Percentiles rank a stretch among this genome's conserved stretches.
These are phyloP conservation scores for Allobates femoralis DNA, from an alignment of 2,797 vertebrate species.

Conservation along the genomic window DNA sequence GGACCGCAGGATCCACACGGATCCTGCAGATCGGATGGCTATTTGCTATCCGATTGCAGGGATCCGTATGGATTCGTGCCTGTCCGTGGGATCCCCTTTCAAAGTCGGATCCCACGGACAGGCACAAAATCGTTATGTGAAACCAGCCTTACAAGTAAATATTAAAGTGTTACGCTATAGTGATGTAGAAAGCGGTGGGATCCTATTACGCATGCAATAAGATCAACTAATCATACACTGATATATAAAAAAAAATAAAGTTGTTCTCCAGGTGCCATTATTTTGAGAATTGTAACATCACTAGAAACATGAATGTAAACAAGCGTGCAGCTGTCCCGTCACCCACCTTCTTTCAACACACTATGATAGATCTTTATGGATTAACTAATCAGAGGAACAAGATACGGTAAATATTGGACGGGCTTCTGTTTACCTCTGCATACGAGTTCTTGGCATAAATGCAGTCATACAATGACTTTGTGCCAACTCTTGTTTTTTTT, in stretches of 20 bases:
- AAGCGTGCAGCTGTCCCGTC: slow-evolving; percentile 53
- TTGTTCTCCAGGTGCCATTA: not conserved
- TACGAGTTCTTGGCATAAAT: slow-evolving; percentile 44
- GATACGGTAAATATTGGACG: slow-evolving; percentile 45
- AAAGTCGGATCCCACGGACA: too few species aligned
- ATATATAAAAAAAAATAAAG: not conserved
- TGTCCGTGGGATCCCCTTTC: too few species aligned
- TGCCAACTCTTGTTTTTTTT: not conserved
- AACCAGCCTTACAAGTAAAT: too few species aligned
- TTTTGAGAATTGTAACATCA: not conserved
- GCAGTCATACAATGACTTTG: slow-evolving; percentile 1
- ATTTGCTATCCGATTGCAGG: too few species aligned
- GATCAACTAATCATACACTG: not conserved
- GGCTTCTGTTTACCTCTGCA: slow-evolving; percentile 29
- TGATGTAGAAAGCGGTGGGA: too few species aligned
- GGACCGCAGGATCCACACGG: too few species aligned
- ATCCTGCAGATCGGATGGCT: too few species aligned
- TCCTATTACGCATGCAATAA: too few species aligned
- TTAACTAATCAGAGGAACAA: slow-evolving; percentile 53
- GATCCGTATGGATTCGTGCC: too few species aligned
- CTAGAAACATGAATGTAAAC: slow-evolving; percentile 39
- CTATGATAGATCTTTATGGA: slow-evolving; percentile 51
- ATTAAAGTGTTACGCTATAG: too few species aligned
- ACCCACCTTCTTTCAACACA: slow-evolving; percentile 46
- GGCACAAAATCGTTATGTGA: too few species aligned